These are phyloP conservation scores for Bolinopsis microptera DNA, from an alignment of 37 sponge, comb jelly and placozoan genomes.

Conservation along the genomic window DNA sequence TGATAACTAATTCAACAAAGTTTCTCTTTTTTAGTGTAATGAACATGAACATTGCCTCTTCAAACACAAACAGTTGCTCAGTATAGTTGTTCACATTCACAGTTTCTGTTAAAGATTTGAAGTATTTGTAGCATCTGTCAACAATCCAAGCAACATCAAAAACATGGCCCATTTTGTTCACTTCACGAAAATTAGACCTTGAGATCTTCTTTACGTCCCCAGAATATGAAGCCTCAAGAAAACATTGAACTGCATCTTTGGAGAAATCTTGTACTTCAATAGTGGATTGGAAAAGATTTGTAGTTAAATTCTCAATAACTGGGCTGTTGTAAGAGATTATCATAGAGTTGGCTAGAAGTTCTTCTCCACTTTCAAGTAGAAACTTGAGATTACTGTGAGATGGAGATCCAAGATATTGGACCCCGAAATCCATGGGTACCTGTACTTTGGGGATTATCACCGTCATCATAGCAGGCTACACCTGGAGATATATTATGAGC, in stretches of 20 bases:
- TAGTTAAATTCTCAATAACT: not conserved
- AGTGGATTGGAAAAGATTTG: not conserved
- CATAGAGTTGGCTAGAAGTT: not conserved
- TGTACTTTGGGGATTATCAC: not conserved
- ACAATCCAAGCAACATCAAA: not conserved
- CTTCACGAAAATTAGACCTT: not conserved
- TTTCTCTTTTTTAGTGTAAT: not conserved
- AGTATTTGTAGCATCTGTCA: not conserved
- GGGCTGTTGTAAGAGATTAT: not conserved
- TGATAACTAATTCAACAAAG: not conserved
- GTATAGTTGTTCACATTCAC: not conserved
- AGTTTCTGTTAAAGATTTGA: not conserved
- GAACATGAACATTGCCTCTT: not conserved
- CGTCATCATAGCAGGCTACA: not conserved
- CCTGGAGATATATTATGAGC: no score
- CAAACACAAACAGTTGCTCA: not conserved
- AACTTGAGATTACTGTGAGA: not conserved
- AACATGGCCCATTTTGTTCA: not conserved
- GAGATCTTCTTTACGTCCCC: not conserved
- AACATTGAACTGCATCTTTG: not conserved
- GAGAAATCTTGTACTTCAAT: not conserved
- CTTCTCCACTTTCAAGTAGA: not conserved
- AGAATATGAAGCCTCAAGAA: not conserved
- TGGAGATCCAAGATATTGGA: not conserved
- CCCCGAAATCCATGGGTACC: not conserved